Evolutionary conservation across 2,888 invertebrate genomes (phyloP), one percentile per base, ranked within the genome.

Genomic region (Ceratothoa steindachneri): DNA sequence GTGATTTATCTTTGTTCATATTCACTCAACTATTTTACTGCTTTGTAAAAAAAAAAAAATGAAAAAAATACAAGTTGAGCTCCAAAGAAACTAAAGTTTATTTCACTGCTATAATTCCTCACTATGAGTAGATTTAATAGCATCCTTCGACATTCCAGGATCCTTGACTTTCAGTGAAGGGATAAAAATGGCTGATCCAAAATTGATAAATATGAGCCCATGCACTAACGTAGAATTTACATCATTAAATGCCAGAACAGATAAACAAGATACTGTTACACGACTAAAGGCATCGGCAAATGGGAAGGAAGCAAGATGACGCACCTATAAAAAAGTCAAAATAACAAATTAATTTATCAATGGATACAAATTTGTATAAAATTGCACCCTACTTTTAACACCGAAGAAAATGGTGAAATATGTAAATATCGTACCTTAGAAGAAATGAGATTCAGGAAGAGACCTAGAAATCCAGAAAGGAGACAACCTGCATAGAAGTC

Each of bases 401-500:
- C n/a, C n/a, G n/a, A n/a, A n/a, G n/a, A n/a, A n/a, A n/a, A n/a
- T n/a, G n/a, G n/a, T n/a, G n/a, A n/a, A n/a, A n/a, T n/a, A n/a
- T n/a, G n/a, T n/a, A n/a, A n/a, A n/a, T n/a, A n/a, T n/a, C n/a
- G 5, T 67, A 76, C 79, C 79, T 79, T 79, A 68, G 76, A 74
- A 28, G 67, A 27, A n/a, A 73, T 69, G 22, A 79, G 72, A 51
- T 73, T 75, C 27, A 80, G 78, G 70, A 78, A 75, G 19, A 81
- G 75, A 5, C 81, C 82, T 28, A 81, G 73, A 9, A 82, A 73
- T 1, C 82, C 82, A 74, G 81, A 81, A 24, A 81, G 72, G 27
- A 82, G 71, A 53, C 82, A 82, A 7, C 81, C 81, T 2, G 80
- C 72, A 65, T 81, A 80, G 75, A 82, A 82, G 55, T 81, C 79